Base-by-base conservation (phyloP, 2,888 invertebrate species). In the Calliphora vomitoria region DNA sequence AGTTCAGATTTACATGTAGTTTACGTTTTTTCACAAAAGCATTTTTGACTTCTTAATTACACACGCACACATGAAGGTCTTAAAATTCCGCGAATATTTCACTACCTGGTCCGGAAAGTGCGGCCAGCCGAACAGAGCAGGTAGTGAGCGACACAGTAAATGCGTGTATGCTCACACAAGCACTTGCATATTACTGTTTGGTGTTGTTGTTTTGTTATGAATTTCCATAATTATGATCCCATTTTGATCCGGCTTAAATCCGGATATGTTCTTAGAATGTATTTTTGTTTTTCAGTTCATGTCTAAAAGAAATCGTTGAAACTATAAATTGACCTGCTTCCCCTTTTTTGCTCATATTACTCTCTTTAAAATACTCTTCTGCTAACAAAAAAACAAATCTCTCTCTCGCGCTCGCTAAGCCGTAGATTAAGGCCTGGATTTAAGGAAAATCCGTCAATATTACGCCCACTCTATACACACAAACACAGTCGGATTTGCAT, bases 181-280 rank as follows among this genome's bases (percentile, higher is more conserved):
- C 74, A 82, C 75, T 75, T 76, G 68, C 83, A 53, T 60, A 62
- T 25, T 8, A 31, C 35, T 53, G 20, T 38, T 38, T 53, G n/a
- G n/a, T 60, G 31, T 58, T 64, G 55, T 60, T 60, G n/a, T 20
- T 15, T 31, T 90, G 91, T 91, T 91, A 90, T 90, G 91, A 90
- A 91, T 91, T 92, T 91, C 89, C 91, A 92, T 92, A 91, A 92
- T 91, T 91, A 91, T 92, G 91, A 91, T 91, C 90, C 90, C 75
- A 80, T 76, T 88, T 87, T 79, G 71, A 80, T 80, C 88, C 87
- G 76, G 87, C 87, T 74, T 85, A 85, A 85, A 69, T 85, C 88
- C 79, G 86, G 82, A 86, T 89, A 85, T 86, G 76, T 91, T 91
- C 92, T 89, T 5, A 64, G 87, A 88, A 88, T 5, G 5, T 50